These are phyloP conservation scores for Microcebus griseorufus DNA, from an alignment of 2,113 vertebrate species.

Conservation along the genomic window DNA sequence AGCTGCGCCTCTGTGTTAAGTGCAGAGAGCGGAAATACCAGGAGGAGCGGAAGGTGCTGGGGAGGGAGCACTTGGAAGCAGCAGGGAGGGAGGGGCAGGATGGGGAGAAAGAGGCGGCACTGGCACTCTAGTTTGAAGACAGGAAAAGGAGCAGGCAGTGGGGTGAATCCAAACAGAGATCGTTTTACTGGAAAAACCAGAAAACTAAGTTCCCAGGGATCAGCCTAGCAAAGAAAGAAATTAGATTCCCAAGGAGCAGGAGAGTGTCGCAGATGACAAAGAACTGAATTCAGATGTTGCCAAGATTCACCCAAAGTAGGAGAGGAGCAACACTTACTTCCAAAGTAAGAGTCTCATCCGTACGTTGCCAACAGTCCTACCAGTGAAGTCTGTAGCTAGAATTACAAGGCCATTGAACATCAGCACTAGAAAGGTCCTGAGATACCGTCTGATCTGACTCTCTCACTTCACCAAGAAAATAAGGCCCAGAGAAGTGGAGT, in stretches of 20 bases:
- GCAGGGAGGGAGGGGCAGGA: no score
- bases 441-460: not conserved
- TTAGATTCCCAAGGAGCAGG: not conserved
- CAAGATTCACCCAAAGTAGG: not conserved
- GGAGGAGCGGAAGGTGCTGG: not conserved
- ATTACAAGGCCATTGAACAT: not conserved
- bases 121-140: not conserved
- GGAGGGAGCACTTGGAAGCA: not conserved
- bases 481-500: not conserved
- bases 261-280: not conserved
- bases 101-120: rapidly evolving
- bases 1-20: not conserved
- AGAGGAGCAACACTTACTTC: not conserved
- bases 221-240: not conserved
- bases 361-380: not conserved
- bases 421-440: not conserved
- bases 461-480: not conserved
- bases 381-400: not conserved
- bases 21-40: not conserved
- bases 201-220: not conserved
- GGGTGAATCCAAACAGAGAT: not conserved
- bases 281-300: not conserved
- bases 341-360: not conserved
- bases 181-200: not conserved
- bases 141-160: not conserved